Percentiles rank a stretch among this genome's conserved stretches.
These are phyloP conservation scores for Bembecia ichneumoniformis DNA, from an alignment of 2,888 invertebrate genomes.

Conservation along the genomic window DNA sequence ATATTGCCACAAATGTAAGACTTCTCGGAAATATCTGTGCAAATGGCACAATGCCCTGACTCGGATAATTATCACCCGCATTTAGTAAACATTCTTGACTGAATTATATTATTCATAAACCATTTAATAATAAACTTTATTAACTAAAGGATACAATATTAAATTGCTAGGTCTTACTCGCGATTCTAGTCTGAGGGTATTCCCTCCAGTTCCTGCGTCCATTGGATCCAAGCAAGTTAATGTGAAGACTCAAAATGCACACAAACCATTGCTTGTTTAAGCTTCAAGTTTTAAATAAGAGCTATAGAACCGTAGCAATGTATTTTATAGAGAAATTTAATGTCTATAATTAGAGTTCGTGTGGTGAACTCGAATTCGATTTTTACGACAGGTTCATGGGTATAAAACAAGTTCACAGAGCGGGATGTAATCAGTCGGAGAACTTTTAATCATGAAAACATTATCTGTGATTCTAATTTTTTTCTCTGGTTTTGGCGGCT, in stretches of 20 bases:
- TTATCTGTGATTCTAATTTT: too few species aligned
- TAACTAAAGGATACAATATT: not conserved
- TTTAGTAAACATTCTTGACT: not conserved
- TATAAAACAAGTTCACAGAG: too few species aligned
- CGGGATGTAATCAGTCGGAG: too few species aligned
- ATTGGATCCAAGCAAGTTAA: constrained; percentile 19
- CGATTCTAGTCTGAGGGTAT: constrained; percentile 47
- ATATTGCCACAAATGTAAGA: not conserved
- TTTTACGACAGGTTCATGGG: too few species aligned
- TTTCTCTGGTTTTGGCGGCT: too few species aligned
- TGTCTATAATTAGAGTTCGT: too few species aligned
- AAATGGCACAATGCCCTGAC: not conserved
- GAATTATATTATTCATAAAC: not conserved
- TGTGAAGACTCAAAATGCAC: not conserved
- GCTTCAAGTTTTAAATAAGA: too few species aligned
- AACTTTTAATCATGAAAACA: too few species aligned
- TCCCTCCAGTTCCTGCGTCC: constrained; percentile 42
- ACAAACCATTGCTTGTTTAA: not conserved
- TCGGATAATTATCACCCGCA: not conserved
- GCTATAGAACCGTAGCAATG: too few species aligned
- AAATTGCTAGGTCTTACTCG: constrained; percentile 24
- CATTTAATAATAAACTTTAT: not conserved
- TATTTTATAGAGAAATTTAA: too few species aligned
- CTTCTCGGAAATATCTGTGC: not conserved
- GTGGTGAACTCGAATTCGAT: too few species aligned